Evolutionary conservation across 2,888 invertebrate species (phyloP).

Genomic region (Microdon myrmicae): DNA sequence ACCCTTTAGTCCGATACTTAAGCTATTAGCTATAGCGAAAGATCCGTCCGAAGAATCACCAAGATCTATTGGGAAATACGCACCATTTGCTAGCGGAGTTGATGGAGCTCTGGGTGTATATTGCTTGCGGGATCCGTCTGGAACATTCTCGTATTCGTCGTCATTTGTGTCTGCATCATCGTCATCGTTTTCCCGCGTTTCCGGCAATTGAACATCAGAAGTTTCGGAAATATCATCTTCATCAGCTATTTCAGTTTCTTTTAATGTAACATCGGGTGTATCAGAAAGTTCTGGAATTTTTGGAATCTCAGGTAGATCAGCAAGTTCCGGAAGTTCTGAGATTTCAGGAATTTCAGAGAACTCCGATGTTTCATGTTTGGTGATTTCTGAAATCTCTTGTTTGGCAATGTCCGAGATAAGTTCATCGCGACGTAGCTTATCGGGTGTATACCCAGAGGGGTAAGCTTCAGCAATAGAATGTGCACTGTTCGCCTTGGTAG

Average conservation of each 20-base stretch:
- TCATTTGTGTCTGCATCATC: constrained; percentile 40
- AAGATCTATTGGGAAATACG: constrained; percentile 56
- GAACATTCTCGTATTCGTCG: constrained; percentile 6
- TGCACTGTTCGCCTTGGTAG: constrained; percentile 60
- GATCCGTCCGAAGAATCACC: constrained; percentile 54
- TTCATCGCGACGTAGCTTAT: constrained; percentile 22
- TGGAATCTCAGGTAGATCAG: constrained; percentile 23
- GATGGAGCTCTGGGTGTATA: constrained; percentile 17
- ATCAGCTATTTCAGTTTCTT: constrained; percentile 36
- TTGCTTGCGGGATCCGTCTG: constrained; percentile 4
- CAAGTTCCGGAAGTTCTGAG: constrained; percentile 24
- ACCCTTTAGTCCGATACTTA: constrained; percentile 55
- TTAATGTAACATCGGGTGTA: constrained; percentile 17
- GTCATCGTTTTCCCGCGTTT: constrained; percentile 37
- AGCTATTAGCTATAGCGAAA: constrained; percentile 57
- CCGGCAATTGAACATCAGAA: constrained; percentile 19
- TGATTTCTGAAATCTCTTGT: constrained; percentile 54
- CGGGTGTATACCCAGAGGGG: constrained; percentile 55
- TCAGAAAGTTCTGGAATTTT: constrained; percentile 43
- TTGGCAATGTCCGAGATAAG: constrained; percentile 14
- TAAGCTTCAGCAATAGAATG: constrained; percentile 64
- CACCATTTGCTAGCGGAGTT: constrained; percentile 44
- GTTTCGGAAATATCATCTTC: constrained; percentile 55
- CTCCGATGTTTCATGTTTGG: constrained; percentile 44
- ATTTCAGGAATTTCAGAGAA: constrained; percentile 30